These are phyloP conservation scores for Nixonia krombeini DNA, from an alignment of 1,140 invertebrate species.

Conservation along the genomic window DNA sequence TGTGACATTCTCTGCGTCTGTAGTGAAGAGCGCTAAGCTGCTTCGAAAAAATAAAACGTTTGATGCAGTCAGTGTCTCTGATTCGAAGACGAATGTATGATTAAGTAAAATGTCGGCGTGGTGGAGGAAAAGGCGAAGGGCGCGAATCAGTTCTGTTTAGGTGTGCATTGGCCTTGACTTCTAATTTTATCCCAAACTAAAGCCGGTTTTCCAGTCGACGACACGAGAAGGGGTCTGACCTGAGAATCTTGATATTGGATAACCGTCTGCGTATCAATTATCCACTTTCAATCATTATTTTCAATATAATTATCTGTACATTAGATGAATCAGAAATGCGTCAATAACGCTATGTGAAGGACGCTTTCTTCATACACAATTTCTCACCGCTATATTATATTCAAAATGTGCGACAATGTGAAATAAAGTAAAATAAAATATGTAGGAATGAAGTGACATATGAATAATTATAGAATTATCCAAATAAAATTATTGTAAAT, in stretches of 20 bases:
- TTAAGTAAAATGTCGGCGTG: constrained; percentile 24
- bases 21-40: constrained; percentile 4
- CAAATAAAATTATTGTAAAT: no score
- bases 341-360: no score
- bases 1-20: constrained; percentile 10
- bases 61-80: constrained; percentile 23
- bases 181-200: constrained; percentile 64
- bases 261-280: constrained; percentile 43
- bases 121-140: constrained; percentile 40
- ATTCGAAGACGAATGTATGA: constrained; percentile 33
- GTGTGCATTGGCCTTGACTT: constrained; percentile 56
- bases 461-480: no score
- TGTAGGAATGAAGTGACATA: no score
- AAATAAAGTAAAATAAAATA: no score
- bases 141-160: constrained; percentile 51
- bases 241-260: constrained; percentile 49
- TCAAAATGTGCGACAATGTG: no score
- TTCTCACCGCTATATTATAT: no score
- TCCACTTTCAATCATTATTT: constrained; percentile 44
- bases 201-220: constrained; percentile 59
- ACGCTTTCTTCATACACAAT: no score
- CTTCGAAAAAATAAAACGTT: neutral
- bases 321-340: no score
- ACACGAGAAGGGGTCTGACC: constrained; percentile 41
- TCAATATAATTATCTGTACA: constrained; percentile 33